Conservation (phyloP, 2,888 invertebrate genomes). For the Erynnis tages region DNA sequence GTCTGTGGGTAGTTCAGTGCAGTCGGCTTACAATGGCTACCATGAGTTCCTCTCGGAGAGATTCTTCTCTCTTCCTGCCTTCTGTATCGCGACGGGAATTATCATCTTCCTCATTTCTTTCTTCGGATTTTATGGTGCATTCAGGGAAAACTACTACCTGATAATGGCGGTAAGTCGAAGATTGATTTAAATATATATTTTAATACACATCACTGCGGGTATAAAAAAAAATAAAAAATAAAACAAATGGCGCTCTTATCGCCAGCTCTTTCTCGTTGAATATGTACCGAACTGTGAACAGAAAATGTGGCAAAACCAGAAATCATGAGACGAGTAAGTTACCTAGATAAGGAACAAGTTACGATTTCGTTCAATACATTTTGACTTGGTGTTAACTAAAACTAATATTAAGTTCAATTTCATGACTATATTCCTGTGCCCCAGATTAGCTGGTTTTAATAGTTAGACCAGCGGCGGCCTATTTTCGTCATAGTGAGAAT, state of each 20-base stretch:
- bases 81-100: conserved; percentile 86
- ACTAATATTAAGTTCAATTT: not conserved
- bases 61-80: conserved; percentile 87
- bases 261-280: too few species aligned
- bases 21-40: conserved; percentile 84
- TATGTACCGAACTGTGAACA: too few species aligned
- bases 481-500: conserved; percentile 32
- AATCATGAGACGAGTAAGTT: too few species aligned
- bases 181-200: not conserved
- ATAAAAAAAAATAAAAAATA: too few species aligned
- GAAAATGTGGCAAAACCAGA: too few species aligned
- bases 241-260: too few species aligned
- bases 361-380: too few species aligned
- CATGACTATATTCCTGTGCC: not conserved
- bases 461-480: conserved; percentile 26
- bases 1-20: conserved; percentile 86
- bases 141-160: conserved; percentile 91
- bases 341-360: too few species aligned
- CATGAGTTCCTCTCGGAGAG: conserved; percentile 84
- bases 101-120: conserved; percentile 90
- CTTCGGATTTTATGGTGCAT: conserved; percentile 94
- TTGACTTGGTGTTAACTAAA: too few species aligned
- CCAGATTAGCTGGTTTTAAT: conserved; percentile 20
- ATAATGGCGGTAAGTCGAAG: conserved; percentile 85
- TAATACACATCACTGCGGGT: not conserved